Base-by-base conservation (phyloP, 2,888 invertebrate species). In the Fragum fragum region DNA sequence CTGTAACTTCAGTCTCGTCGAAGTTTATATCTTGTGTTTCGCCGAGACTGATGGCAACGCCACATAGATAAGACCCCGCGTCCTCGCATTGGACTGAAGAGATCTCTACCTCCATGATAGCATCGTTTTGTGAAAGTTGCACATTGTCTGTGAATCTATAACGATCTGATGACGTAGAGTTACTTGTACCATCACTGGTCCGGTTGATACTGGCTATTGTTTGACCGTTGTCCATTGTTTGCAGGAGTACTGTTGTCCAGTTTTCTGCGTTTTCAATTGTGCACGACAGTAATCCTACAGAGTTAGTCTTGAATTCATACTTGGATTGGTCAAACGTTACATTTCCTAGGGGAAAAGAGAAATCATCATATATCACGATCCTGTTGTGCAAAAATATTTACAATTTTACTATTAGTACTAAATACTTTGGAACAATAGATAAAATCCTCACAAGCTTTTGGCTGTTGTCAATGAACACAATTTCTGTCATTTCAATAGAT, bases 261-360 rank as follows among this genome's bases (percentile, higher is more conserved):
- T 66, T 66, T 23, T 66, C 42, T n/a, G 66, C 66, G 42, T 42
- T 32, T 21, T 39, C 26, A 42, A 42, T 36, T 21, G 14, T 1
- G 42, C 66, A 66, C 6, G 21, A 36, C 7, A 66, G 7, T 0
- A 42, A 3, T 16, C 42, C 66, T 11, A n/a, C 9, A 7, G 21
- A n/a, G 9, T 36, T 42, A 23, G 21, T 42, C 3, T 1, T 66
- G 16, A 42, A 66, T 23, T 42, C 5, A 39, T 66, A 66, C 7
- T 21, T 0, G 2, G 21, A 1, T 23, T 11, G 1, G 47, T 42
- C 42, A 42, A 66, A 66, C 42, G 66, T 32, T 14, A 61, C 61
- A 61, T 61, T 32, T n/a, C 61, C 61, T 61, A n/a, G n/a, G n/a
- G 32, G n/a, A 61, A 61, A 11, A 57, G 5, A 47, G 16, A 47